Evolutionary conservation across 2,113 vertebrate species (phyloP).

Genomic region (Rhinoderma darwinii): DNA sequence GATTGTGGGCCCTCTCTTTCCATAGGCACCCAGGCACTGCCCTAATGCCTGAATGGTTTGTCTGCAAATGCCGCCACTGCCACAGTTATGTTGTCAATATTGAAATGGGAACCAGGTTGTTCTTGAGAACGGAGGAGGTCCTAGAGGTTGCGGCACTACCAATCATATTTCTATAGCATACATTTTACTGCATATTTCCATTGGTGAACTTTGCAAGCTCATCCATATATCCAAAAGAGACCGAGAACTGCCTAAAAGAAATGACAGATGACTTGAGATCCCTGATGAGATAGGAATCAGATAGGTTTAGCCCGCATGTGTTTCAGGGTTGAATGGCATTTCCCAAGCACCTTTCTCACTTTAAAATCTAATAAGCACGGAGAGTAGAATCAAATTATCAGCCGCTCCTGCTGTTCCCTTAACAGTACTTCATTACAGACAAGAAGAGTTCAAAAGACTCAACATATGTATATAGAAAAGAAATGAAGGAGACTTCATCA

Average conservation of each 20-base stretch:
- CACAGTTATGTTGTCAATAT: neutral
- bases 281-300: neutral
- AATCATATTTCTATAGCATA: neutral
- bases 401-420: conserved; percentile 15
- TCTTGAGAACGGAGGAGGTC: neutral
- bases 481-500: neutral
- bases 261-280: conserved; percentile 36
- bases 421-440: conserved; percentile 42
- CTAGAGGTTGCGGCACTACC: neutral
- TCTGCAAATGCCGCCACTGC: neutral
- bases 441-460: conserved; percentile 29
- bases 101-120: neutral
- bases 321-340: conserved; percentile 26
- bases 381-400: conserved; percentile 29
- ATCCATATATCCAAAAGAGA: neutral
- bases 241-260: neutral
- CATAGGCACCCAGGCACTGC: neutral
- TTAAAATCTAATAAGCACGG: conserved; percentile 37
- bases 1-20: too few species aligned
- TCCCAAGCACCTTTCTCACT: conserved; percentile 22
- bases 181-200: neutral
- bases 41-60: neutral
- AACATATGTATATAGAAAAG: conserved; percentile 34
- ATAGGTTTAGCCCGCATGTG: conserved; percentile 12
- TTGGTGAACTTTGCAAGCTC: neutral